Conservation (phyloP, 1,140 invertebrate genomes). For the Hylaeus anthracinus region DNA sequence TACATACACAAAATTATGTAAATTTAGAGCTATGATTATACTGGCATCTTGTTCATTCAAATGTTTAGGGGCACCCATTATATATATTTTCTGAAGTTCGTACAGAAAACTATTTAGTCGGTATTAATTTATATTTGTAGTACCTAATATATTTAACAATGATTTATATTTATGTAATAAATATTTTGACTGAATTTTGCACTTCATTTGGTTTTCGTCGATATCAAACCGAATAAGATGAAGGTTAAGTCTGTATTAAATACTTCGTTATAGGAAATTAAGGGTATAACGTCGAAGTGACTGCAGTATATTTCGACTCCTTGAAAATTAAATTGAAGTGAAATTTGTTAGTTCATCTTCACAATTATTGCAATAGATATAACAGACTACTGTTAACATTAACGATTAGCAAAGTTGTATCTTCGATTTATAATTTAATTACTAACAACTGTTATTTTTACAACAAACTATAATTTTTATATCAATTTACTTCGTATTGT, state of each 20-base stretch:
- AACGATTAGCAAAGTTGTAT: background rate
- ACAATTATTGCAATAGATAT: background rate
- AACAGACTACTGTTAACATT: background rate
- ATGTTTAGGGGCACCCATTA: background rate
- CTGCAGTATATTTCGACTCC: background rate
- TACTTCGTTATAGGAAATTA: background rate
- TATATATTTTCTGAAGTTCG: background rate
- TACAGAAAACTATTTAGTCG: background rate
- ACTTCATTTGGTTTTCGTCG: background rate
- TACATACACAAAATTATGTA: background rate
- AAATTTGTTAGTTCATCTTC: background rate
- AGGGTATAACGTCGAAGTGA: background rate
- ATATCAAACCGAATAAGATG: background rate
- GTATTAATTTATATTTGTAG: background rate
- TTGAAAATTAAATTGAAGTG: background rate
- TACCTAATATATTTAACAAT: background rate
- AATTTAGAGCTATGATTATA: background rate
- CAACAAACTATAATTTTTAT: background rate
- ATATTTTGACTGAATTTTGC: background rate
- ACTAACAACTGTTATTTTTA: background rate
- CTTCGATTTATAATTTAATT: background rate
- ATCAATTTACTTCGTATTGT: background rate
- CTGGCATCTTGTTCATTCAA: background rate
- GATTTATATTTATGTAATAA: background rate
- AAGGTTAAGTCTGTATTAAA: constrained; percentile 3